Evolutionary conservation across 1,140 invertebrate genomes (phyloP), one percentile per base, ranked within the genome.

Genomic region (Dreissena rostriformis): DNA sequence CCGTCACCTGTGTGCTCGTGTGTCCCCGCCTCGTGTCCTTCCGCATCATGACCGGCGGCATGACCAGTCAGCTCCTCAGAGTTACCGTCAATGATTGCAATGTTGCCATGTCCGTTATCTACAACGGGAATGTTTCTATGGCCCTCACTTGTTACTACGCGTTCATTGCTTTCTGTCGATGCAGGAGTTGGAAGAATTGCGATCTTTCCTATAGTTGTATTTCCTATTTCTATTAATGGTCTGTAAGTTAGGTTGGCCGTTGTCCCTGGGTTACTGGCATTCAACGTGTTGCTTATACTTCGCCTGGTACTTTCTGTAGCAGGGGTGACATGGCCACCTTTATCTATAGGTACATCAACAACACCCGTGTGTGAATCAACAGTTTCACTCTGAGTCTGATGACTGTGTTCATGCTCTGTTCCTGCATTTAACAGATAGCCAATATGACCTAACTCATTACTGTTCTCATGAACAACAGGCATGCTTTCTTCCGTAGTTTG

Each of bases 291-390:
- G 8, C 39, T n/a, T n/a, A n/a, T n/a, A n/a, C n/a, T n/a, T n/a
- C n/a, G n/a, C n/a, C n/a, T n/a, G n/a, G n/a, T n/a, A n/a, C n/a
- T n/a, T n/a, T n/a, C n/a, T n/a, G n/a, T n/a, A n/a, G n/a, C 39
- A 39, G 39, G 39, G 39, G 39, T 39, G 8, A 39, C 39, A 39
- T 39, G 39, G 39, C 2, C 51, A 74, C 72, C 74, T 76, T 76
- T 76, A 22, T 76, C 74, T 6, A 76, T 76, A 1, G 74, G 74
- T 11, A 76, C 57, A 76, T 76, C 74, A 29, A 76, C 63, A 39
- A 76, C 63, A 39, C 53, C 74, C 6, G 53, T 19, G 10, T 53
- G 22, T 10, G 51, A 24, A 28, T 74, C 72, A 5, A 11, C 63
- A 10, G 57, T 71, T 65, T 52, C 82, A 61, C 57, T 61, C 2